Evolutionary conservation across 2,888 invertebrate species (phyloP).

Genomic region (Andrena hattorfiana): DNA sequence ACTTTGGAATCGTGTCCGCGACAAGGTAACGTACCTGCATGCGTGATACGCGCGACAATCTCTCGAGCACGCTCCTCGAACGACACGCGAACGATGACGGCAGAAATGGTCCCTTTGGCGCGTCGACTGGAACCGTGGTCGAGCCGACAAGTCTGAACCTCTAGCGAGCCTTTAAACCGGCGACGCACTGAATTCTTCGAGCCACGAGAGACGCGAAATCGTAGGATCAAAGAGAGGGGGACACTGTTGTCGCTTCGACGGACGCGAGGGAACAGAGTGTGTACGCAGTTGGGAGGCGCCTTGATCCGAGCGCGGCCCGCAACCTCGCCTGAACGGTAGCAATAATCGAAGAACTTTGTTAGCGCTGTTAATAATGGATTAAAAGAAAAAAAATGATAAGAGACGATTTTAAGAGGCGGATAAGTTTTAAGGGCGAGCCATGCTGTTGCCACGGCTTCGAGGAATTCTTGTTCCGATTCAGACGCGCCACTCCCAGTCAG

Average conservation of each 20-base stretch:
- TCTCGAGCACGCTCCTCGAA: constrained; percentile 1
- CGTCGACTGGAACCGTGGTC: neutral
- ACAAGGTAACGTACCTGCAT: neutral
- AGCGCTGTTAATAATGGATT: constrained; percentile 14
- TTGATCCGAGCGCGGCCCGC: neutral
- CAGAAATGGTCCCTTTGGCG: constrained; percentile 2
- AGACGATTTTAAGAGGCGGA: neutral
- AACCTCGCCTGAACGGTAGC: constrained; percentile 53
- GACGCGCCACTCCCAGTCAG: neutral
- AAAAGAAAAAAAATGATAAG: neutral
- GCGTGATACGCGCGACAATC: constrained; percentile 40
- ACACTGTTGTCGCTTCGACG: neutral
- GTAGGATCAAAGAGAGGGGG: neutral
- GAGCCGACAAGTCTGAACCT: neutral
- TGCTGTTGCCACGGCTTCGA: neutral
- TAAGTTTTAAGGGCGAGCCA: neutral
- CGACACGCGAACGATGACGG: neutral
- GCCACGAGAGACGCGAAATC: neutral
- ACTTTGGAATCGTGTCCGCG: neutral
- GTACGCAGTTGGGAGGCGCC: neutral
- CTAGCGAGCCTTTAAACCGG: neutral
- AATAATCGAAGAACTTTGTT: constrained; percentile 64
- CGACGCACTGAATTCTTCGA: too few relatives aligned
- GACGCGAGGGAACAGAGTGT: neutral
- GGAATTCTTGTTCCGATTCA: neutral